Evolutionary conservation across 2,797 vertebrate species (phyloP).

Genomic region (Melanotaenia nigrans): DNA sequence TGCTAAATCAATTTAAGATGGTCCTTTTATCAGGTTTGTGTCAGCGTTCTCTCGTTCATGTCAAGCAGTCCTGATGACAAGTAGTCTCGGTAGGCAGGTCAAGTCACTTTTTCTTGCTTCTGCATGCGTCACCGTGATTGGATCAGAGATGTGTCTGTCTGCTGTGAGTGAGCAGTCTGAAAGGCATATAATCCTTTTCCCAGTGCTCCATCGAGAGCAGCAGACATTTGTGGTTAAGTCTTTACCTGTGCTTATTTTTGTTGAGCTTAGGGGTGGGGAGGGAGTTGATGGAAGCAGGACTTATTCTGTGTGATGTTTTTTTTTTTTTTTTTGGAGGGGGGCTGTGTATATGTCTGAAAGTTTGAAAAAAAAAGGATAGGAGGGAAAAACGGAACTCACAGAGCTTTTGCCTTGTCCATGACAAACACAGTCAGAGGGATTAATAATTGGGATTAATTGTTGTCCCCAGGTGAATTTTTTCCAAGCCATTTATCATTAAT

Average conservation of each 20-base stretch:
- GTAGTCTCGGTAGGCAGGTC: conserved; percentile 27
- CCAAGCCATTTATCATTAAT: conserved; percentile 69
- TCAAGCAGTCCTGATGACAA: conserved; percentile 34
- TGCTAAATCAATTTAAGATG: conserved; percentile 33
- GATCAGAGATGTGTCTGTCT: conserved; percentile 63
- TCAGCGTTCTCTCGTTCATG: conserved; percentile 19
- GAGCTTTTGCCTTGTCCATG: conserved; percentile 57
- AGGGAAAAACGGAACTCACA: conserved; percentile 43
- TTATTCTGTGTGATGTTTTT: conserved; percentile 30
- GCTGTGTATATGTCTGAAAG: conserved; percentile 1
- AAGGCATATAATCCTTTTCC: conserved; percentile 70
- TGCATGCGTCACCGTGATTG: conserved; percentile 59
- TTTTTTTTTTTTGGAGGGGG: background rate
- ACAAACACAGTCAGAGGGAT: conserved; percentile 58
- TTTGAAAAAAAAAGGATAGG: background rate
- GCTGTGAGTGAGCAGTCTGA: conserved; percentile 60
- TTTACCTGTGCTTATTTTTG: conserved; percentile 52
- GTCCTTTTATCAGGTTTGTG: conserved; percentile 21
- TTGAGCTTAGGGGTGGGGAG: conserved; percentile 13
- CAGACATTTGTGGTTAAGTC: conserved; percentile 27
- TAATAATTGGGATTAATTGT: conserved; percentile 73
- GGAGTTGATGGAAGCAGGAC: conserved; percentile 22
- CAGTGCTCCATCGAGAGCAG: conserved; percentile 49
- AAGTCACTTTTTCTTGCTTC: conserved; percentile 49
- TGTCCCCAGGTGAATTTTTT: conserved; percentile 63